Evolutionary conservation across 1,140 invertebrate genomes (phyloP).

Genomic region (Steinernema khuongi): DNA sequence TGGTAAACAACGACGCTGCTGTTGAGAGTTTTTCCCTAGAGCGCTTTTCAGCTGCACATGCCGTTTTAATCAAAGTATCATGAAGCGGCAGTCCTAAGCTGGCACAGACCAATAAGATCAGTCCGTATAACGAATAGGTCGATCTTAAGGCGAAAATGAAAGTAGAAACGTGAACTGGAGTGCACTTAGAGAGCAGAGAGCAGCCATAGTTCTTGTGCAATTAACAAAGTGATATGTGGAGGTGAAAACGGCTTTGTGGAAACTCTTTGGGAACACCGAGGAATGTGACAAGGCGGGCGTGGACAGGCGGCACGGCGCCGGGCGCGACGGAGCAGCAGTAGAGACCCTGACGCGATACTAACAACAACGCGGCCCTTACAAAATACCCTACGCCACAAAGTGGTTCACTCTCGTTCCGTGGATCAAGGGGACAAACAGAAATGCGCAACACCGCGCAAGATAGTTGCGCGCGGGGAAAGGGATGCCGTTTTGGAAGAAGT

Average conservation of each 20-base stretch:
- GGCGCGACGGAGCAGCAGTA: neutral
- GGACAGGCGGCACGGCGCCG: neutral
- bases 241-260: neutral
- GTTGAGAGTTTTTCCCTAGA: too few species aligned
- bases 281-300: neutral
- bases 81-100: too few species aligned
- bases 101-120: too few species aligned
- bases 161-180: neutral
- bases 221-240: neutral
- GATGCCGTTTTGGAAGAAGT: constrained; percentile 4
- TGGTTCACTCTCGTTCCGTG: neutral
- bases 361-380: neutral
- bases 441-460: neutral
- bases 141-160: neutral
- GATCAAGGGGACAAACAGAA: neutral
- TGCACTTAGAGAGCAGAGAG: neutral
- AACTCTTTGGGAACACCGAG: neutral
- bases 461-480: neutral
- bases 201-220: neutral
- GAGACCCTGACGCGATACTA: neutral
- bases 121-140: too few species aligned
- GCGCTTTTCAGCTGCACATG: neutral
- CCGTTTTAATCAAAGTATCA: too few species aligned
- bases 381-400: neutral
- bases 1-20: neutral